Evolutionary conservation across 2,113 vertebrate species (phyloP), one percentile per base, ranked within the genome.

Genomic region (Alexandromys fortis): DNA sequence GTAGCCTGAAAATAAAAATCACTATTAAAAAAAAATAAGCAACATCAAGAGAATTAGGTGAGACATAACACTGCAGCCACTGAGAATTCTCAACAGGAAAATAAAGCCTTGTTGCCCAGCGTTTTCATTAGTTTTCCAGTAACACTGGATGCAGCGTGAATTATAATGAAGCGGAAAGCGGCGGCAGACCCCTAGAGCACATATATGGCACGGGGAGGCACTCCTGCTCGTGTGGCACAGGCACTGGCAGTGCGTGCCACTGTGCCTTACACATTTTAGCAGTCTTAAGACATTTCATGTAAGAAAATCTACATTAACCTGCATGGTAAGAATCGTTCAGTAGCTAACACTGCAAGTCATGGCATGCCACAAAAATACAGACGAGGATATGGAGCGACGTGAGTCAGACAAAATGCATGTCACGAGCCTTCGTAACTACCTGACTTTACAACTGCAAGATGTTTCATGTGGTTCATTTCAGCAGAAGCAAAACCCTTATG

Each of bases 41-140:
- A 52, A 97, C 96, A 98, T 95, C 98, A 97, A 87, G 98, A 98
- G 98, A 98, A 98, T 98, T 98, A 98, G 98, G 97, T 98, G 98
- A 96, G 97, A 98, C 97, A 98, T 98, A 98, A 98, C 98, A 97
- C 91, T 97, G 97, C 95, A 98, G 98, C 98, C 98, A 98, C 95
- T 88, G 95, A 98, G 98, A 98, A 98, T 98, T 98, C 98, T 98
- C 98, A 98, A 98, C 98, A 98, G 98, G 98, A 98, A 99, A 98
- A 99, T 98, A 98, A 98, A 98, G 97, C 98, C 98, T 98, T 97
- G 96, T 97, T 97, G 97, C 97, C 96, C 97, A 97, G 98, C 98
- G 95, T 98, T 99, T 99, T 99, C 98, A 99, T 99, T 99, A 99
- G 98, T 98, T 98, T 98, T 98, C 98, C 98, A 98, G 98, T 97